Base-by-base conservation (phyloP, 2,888 invertebrate genomes). In the Megamerina dolium region DNA sequence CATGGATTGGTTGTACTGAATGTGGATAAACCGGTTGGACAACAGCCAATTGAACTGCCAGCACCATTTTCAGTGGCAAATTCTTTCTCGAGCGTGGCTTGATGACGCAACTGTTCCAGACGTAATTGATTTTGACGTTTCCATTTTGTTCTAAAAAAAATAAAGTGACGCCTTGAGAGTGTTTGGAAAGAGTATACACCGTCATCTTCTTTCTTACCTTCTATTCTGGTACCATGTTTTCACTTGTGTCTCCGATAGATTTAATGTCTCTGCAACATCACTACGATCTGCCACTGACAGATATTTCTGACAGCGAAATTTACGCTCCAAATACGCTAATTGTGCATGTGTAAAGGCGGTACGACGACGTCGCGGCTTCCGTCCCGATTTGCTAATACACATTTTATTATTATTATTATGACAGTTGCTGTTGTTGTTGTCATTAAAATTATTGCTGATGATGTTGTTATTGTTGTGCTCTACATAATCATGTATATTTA, bases 341-440 rank as follows among this genome's bases (percentile, higher is more conserved):
- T 94, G 94, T 1, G 92, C 89, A 65, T 94, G 93, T 2, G 93
- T 94, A 74, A 94, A 94, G 1, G 93, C 93, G 0, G 92, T 92
- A 45, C 91, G 79, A 53, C 91, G 77, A 50, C 91, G 77, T 4
- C 91, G 79, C 0, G 89, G 88, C 67, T 90, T 91, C 27, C 89
- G 76, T 1, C 83, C 80, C 53, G 76, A 75, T 21, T 78, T 74
- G 42, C 67, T 74, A 16, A 67, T 41, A 46, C 60, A 58, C 3
- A 64, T 54, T 34, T 71, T 64, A 45, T 65, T 64, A 34, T 66
- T 63, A 23, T 12, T n/a, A n/a, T n/a, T n/a, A n/a, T n/a, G n/a
- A n/a, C n/a, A n/a, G n/a, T n/a, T n/a, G n/a, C n/a, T 21, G 18
- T 37, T 37, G 35, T 29, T 41, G 18, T 14, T 10, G 17, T 16